A percentile compares a stretch with the other conserved stretches of the same genome.
Conservation (phyloP, 2,797 vertebrate genomes). For the Arremon aurantiirostris region DNA sequence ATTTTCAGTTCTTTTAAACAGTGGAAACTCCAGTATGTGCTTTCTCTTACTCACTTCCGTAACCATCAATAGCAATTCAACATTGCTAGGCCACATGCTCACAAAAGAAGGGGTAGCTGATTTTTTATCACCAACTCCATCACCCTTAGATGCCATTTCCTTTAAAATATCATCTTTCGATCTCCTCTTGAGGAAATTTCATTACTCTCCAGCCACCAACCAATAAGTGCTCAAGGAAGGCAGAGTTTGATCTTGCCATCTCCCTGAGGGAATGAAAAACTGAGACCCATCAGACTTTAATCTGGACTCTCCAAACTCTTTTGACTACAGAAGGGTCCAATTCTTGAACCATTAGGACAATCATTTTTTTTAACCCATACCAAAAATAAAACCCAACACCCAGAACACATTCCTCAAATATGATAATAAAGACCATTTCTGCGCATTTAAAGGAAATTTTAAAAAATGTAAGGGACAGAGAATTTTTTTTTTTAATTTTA, state of each 20-base stretch:
- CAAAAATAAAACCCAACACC: conserved; percentile 5
- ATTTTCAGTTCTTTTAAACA: conserved; percentile 42
- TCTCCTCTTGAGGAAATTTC: conserved; percentile 2
- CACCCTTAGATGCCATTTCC: conserved; percentile 13
- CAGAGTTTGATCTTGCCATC: background rate
- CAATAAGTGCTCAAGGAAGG: conserved; percentile 19
- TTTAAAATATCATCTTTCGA: conserved; percentile 18
- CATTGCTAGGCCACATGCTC: conserved; percentile 49
- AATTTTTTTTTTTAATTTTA: background rate
- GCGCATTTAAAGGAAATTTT: conserved; percentile 11
- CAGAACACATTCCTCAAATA: background rate
- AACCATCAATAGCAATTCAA: conserved; percentile 56
- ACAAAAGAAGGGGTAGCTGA: conserved; percentile 39
- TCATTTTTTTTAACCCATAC: conserved; percentile 41
- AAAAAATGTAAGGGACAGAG: background rate
- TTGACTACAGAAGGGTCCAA: conserved; percentile 9
- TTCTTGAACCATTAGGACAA: conserved; percentile 50
- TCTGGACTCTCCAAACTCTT: conserved; percentile 34
- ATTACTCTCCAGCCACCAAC: conserved; percentile 50
- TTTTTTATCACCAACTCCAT: conserved; percentile 34
- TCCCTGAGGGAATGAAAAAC: background rate
- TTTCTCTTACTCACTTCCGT: conserved; percentile 59
- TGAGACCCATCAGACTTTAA: conserved; percentile 5
- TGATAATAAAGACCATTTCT: conserved; percentile 23
- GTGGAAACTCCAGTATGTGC: conserved; percentile 68